Evolutionary conservation across 2,113 vertebrate species (phyloP).

Genomic region (Spermophilus dauricus): DNA sequence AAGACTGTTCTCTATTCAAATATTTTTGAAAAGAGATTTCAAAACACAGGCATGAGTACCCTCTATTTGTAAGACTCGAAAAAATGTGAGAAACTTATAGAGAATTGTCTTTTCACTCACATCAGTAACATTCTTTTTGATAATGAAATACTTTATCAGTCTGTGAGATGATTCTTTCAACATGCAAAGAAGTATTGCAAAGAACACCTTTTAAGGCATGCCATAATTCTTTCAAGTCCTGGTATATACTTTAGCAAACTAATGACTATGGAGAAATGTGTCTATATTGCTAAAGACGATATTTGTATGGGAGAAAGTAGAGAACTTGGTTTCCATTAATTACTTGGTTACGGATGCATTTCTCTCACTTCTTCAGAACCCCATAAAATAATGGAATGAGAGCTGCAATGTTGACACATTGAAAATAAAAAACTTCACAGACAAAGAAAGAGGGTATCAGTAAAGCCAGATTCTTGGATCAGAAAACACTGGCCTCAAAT

Average conservation of each 20-base stretch:
- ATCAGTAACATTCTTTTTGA: background rate
- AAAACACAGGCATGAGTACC: background rate
- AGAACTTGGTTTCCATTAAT: background rate
- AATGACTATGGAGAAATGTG: background rate
- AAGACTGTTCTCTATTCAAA: background rate
- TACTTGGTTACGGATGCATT: background rate
- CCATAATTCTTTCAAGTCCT: background rate
- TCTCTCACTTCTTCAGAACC: background rate
- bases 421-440: background rate
- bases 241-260: background rate
- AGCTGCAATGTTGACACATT: background rate
- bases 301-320: background rate
- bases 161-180: background rate
- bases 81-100: background rate
- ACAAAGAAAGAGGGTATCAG: background rate
- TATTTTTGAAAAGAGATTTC: background rate
- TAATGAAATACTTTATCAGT: background rate
- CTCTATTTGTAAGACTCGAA: background rate
- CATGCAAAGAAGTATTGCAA: background rate
- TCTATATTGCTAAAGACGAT: background rate
- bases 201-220: background rate
- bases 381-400: background rate
- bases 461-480: background rate
- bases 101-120: background rate
- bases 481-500: background rate